These are phyloP conservation scores for Carcinoscorpius rotundicauda DNA, from an alignment of 1,140 invertebrate genomes.

Conservation along the genomic window DNA sequence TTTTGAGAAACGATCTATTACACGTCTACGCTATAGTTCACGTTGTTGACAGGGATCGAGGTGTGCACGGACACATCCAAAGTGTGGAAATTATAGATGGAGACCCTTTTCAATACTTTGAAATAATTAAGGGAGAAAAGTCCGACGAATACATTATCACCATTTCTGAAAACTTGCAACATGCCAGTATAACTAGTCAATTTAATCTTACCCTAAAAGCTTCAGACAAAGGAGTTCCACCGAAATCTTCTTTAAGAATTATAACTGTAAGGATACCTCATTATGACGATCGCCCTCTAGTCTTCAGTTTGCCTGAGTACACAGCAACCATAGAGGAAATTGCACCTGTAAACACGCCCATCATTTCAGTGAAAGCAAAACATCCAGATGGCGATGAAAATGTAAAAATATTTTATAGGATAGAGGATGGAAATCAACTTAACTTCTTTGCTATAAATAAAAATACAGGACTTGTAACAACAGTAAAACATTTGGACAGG, in stretches of 20 bases:
- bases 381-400: conserved; percentile 74
- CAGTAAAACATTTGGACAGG: conserved; percentile 68
- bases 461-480: conserved; percentile 77
- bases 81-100: conserved; percentile 75
- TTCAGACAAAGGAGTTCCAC: conserved; percentile 13
- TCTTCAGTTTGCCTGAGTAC: conserved; percentile 77
- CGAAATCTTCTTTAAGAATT: conserved; percentile 7
- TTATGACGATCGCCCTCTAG: conserved; percentile 56
- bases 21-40: conserved; percentile 81
- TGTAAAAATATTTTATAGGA: conserved; percentile 73
- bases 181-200: conserved; percentile 51
- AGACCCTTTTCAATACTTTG: conserved; percentile 74
- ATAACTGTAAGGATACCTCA: too few species aligned
- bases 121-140: conserved; percentile 40
- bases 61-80: conserved; percentile 57
- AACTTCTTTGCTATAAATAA: conserved; percentile 75
- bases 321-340: conserved; percentile 75
- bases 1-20: conserved; percentile 9
- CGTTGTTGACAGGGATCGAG: conserved; percentile 66
- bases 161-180: not conserved
- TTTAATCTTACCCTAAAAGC: conserved; percentile 15
- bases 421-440: conserved; percentile 81
- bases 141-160: conserved; percentile 36
- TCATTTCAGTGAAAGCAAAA: conserved; percentile 70
- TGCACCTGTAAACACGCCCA: conserved; percentile 71